These are phyloP conservation scores for Solenopsis fugax DNA, from an alignment of 1,140 invertebrate genomes.

Conservation along the genomic window DNA sequence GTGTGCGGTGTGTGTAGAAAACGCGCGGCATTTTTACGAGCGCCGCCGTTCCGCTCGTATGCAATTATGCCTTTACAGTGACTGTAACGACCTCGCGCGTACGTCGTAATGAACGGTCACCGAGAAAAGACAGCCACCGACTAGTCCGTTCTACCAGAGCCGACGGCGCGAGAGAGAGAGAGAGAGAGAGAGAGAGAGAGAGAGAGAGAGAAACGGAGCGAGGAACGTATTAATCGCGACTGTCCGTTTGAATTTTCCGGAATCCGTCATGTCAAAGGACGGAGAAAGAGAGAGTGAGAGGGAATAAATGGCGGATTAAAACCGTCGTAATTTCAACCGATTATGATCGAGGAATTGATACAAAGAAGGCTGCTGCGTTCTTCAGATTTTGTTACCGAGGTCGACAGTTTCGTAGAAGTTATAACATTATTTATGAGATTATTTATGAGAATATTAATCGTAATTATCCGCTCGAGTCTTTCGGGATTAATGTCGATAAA, in stretches of 20 bases:
- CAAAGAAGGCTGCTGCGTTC: neutral
- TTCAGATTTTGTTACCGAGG: neutral
- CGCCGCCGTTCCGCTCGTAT: constrained; percentile 55
- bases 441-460: constrained; percentile 40
- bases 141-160: constrained; percentile 10
- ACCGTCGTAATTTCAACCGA: neutral
- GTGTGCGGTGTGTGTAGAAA: constrained; percentile 34
- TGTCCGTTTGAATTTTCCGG: constrained; percentile 40
- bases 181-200: constrained; percentile 24
- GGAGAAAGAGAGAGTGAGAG: neutral
- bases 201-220: constrained; percentile 2
- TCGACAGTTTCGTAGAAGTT: constrained; percentile 3
- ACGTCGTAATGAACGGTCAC: constrained; percentile 52
- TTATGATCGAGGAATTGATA: neutral
- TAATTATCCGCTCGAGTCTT: neutral
- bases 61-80: constrained; percentile 61
- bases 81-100: constrained; percentile 59
- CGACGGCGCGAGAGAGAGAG: neutral
- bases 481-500: neutral
- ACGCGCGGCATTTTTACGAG: constrained; percentile 60
- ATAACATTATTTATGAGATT: neutral
- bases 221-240: constrained; percentile 37
- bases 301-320: constrained; percentile 2
- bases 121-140: constrained; percentile 38
- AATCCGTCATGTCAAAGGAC: neutral